Conservation (phyloP, 1,140 invertebrate genomes). For the Zaprionus camerounensis region DNA sequence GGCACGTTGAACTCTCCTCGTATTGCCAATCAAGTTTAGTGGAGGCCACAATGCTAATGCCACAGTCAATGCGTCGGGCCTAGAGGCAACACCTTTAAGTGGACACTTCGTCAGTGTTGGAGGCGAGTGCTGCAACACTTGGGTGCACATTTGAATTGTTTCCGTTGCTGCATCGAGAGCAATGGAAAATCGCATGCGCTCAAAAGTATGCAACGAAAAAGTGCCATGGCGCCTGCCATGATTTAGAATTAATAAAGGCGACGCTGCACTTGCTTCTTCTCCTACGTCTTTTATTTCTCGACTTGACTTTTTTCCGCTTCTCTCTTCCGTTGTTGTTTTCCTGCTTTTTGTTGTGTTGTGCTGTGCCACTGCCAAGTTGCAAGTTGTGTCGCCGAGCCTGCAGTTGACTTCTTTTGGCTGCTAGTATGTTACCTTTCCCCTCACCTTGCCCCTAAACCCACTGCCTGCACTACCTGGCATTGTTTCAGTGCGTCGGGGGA, state of each 20-base stretch:
- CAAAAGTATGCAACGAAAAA: slow-evolving; percentile 25
- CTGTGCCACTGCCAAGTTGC: slow-evolving; percentile 28
- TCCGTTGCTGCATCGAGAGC: slow-evolving; percentile 46
- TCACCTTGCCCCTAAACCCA: background rate
- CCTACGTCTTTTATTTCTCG: background rate
- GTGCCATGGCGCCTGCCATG: slow-evolving; percentile 41
- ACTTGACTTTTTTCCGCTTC: slow-evolving; percentile 21
- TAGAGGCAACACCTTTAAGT: slow-evolving; percentile 64
- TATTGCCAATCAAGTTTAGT: slow-evolving; percentile 23
- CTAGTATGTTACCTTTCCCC: background rate
- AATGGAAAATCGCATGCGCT: slow-evolving; percentile 9
- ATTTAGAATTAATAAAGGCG: slow-evolving; percentile 79
- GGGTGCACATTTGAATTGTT: slow-evolving; percentile 64
- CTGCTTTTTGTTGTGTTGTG: slow-evolving; percentile 7
- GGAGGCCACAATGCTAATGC: slow-evolving; percentile 23
- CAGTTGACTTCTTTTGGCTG: slow-evolving; percentile 64
- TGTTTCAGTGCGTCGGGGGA: slow-evolving; percentile 50
- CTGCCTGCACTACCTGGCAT: slow-evolving; percentile 52
- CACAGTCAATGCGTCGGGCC: slow-evolving; percentile 44
- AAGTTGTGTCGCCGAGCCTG: slow-evolving; percentile 44
- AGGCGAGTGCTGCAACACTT: slow-evolving; percentile 35
- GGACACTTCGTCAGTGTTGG: slow-evolving; percentile 58
- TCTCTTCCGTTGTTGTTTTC: slow-evolving; percentile 34
- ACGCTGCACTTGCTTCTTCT: slow-evolving; percentile 20
- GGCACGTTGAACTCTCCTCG: slow-evolving; percentile 37